Conservation (phyloP, 2,888 invertebrate genomes). For the Agonopterix alstromeriana region DNA sequence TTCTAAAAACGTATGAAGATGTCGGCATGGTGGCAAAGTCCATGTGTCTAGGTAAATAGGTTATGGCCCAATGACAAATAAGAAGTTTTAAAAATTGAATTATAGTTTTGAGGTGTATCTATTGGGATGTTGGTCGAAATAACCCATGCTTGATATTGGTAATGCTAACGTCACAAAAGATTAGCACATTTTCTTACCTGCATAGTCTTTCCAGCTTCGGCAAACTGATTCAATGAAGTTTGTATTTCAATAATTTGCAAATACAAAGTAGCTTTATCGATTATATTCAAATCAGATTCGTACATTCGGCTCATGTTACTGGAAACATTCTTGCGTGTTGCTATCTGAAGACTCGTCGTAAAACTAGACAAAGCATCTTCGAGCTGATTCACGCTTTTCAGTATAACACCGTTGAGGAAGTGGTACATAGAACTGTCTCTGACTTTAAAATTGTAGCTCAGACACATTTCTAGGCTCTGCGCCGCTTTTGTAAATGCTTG, state of each 20-base stretch:
- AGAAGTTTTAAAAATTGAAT: background rate
- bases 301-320: conserved; percentile 39
- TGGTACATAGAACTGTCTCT: conserved; percentile 94
- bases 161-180: background rate
- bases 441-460: conserved; percentile 95
- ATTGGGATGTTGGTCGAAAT: no score
- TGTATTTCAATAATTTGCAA: conserved; percentile 90
- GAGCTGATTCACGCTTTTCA: conserved; percentile 83
- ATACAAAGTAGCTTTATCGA: conserved; percentile 91
- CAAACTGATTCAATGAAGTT: conserved; percentile 80
- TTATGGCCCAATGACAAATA: background rate
- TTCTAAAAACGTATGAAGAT: no score
- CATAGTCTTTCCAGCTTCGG: conserved; percentile 89
- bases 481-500: conserved; percentile 85
- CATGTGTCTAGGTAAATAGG: no score
- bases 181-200: conserved; percentile 67
- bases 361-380: conserved; percentile 86
- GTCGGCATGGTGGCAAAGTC: no score
- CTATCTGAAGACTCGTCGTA: conserved; percentile 82
- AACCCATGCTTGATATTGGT: no score
- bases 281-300: conserved; percentile 72
- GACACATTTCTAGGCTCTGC: conserved; percentile 90
- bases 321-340: conserved; percentile 51
- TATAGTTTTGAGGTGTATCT: no score
- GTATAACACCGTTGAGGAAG: conserved; percentile 88